phyloP scores from a whole-genome alignment of 1,140 invertebrate genomes.

The Drosophila parabipectinata region DNA sequence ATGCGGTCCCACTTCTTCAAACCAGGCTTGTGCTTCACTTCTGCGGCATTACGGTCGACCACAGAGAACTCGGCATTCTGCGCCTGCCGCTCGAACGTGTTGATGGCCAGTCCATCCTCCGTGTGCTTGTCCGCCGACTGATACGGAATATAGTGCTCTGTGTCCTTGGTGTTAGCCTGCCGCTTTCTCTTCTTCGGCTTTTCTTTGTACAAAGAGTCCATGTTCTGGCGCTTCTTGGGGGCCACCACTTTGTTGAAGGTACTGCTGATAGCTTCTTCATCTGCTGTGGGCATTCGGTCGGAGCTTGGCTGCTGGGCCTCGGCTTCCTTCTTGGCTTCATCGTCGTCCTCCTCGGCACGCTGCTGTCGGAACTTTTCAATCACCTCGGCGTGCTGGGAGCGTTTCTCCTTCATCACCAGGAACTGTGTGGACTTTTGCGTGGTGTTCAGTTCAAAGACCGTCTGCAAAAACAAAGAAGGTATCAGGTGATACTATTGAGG shows the following conservation, averaged over 20 bases:
- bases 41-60: conserved; percentile 88
- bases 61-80: conserved; percentile 91
- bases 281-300: conserved; percentile 31
- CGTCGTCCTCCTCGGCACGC: conserved; percentile 76
- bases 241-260: conserved; percentile 85
- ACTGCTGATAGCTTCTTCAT: conserved; percentile 68
- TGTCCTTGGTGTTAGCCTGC: conserved; percentile 86
- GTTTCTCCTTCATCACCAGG: conserved; percentile 89
- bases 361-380: conserved; percentile 85
- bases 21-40: conserved; percentile 86
- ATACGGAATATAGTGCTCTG: conserved; percentile 95
- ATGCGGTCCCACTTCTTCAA: conserved; percentile 94
- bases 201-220: conserved; percentile 86
- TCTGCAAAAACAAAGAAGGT: conserved; percentile 86
- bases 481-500: neutral
- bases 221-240: conserved; percentile 86
- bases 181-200: conserved; percentile 85
- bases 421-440: conserved; percentile 91
- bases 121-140: conserved; percentile 92
- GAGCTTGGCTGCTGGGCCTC: conserved; percentile 37
- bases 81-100: conserved; percentile 90
- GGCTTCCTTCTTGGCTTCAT: conserved; percentile 60
- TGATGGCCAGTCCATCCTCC: conserved; percentile 94
- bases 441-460: conserved; percentile 96
- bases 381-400: conserved; percentile 87